A percentile compares a stretch with the other conserved stretches of the same genome.
phyloP scores from a whole-genome alignment of 2,888 invertebrate genomes.

The Zhuqinia jingwanae region DNA sequence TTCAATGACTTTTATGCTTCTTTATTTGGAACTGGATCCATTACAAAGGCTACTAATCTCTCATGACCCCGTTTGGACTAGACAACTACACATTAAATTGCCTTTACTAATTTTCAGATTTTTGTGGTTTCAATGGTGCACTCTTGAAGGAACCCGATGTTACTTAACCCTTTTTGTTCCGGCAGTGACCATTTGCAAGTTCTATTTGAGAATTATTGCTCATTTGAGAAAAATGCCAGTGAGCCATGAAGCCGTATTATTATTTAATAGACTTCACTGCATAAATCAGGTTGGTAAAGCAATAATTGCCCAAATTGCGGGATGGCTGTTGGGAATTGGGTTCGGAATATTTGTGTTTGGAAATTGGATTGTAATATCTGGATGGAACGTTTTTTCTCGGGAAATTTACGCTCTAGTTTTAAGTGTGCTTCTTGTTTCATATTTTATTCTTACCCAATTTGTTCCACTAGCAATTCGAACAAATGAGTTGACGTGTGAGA shows the following conservation, averaged over 20 bases:
- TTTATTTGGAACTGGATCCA: too few species aligned
- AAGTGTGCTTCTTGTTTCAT: not conserved
- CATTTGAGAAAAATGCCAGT: not conserved
- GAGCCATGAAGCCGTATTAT: not conserved
- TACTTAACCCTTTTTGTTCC: not conserved
- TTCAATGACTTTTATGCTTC: too few species aligned
- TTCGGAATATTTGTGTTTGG: slow-evolving; percentile 3
- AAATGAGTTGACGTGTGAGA: not conserved
- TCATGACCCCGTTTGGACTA: too few species aligned
- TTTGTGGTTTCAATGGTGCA: not conserved
- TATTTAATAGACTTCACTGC: not conserved
- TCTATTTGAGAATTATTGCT: not conserved
- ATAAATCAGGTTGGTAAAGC: not conserved
- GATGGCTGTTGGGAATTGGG: not conserved
- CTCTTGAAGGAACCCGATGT: not conserved
- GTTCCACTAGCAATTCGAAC: not conserved
- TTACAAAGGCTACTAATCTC: too few species aligned
- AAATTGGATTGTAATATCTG: not conserved
- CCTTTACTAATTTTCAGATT: too few species aligned
- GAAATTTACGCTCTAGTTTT: not conserved
- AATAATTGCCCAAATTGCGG: not conserved
- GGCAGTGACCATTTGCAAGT: not conserved
- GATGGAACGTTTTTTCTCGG: not conserved
- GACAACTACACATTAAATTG: too few species aligned
- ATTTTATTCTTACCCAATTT: not conserved